A percentile compares a stretch with the other conserved stretches of the same genome.
Conservation (phyloP, 2,888 invertebrate species). For the Colostygia pectinataria region DNA sequence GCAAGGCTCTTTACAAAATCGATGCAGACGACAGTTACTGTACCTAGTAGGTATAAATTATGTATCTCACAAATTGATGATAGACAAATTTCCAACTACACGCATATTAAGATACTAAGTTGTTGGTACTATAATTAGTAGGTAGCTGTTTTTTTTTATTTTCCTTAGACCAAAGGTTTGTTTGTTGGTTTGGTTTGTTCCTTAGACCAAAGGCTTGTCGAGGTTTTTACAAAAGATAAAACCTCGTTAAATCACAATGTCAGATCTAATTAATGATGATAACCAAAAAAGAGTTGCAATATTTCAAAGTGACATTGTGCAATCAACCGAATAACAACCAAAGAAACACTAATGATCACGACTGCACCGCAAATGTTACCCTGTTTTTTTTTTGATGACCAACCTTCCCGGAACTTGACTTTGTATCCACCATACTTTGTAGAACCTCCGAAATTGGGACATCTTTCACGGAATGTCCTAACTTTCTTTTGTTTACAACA, state of each 20-base stretch:
- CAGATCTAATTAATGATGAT: conserved; percentile 52
- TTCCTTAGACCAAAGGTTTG: no score
- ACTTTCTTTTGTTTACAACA: conserved; percentile 67
- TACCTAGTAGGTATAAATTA: no score
- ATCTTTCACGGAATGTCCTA: conserved; percentile 23
- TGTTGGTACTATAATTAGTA: no score
- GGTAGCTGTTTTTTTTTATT: no score
- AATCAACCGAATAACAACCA: conserved; percentile 41
- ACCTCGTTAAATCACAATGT: conserved; percentile 24
- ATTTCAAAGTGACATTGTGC: conserved; percentile 54
- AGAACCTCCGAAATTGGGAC: conserved; percentile 1
- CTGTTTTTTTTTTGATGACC: conserved; percentile 60
- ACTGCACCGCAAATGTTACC: conserved; percentile 55
- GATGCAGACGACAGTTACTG: no score
- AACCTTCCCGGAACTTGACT: conserved; percentile 68
- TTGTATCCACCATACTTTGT: conserved; percentile 63
- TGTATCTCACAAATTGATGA: no score
- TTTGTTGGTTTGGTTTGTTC: no score
- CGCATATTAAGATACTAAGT: no score
- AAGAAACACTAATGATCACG: conserved; percentile 60
- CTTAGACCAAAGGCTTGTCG: no score
- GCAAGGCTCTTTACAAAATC: no score
- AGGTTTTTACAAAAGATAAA: no score
- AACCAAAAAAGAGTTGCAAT: conserved; percentile 50
- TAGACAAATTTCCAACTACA: no score